Evolutionary conservation across 2,888 invertebrate genomes (phyloP), one percentile per base, ranked within the genome.

Genomic region (Agrotis puta): DNA sequence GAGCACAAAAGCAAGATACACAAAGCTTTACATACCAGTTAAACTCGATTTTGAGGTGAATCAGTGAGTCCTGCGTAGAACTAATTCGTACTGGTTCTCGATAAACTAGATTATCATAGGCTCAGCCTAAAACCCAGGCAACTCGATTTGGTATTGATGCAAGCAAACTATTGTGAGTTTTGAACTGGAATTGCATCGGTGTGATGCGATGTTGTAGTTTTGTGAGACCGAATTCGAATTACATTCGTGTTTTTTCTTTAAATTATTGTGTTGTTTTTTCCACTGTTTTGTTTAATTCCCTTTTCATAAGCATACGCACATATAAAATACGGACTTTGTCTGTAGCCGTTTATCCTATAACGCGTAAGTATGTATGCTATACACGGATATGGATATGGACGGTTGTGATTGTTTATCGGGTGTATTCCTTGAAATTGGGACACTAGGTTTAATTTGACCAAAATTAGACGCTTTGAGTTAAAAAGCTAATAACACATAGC

Each of bases 81-180:
- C 33, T 48, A 77, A 27, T 54, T 62, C 50, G 54, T 45, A 50
- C 39, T 20, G 53, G 22, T 16, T 62, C 56, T 64, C 53, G 45
- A 57, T 62, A 75, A 80, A 77, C 76, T 50, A 50, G 64, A 75
- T 77, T 69, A 74, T 6, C 53, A 62, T 33, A 24, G 43, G 45
- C 51, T 18, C 7, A 62, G n/a, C 5, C 27, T 9, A n/a, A 33
- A 51, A 27, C 33, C 14, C 43, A 22, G 20, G 16, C 9, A 16
- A 58, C 33, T 58, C 3, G 13, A 13, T 63, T 62, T 33, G 2
- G 16, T 24, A 48, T n/a, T 62, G 18, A 63, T 53, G 43, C 27
- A 58, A 53, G 22, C 24, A 20, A 57, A 58, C 51, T 53, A 47
- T 48, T 24, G 16, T 24, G 22, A 43, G 43, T 48, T 57, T 70